Evolutionary conservation across 2,888 invertebrate genomes (phyloP), one percentile per base, ranked within the genome.

Genomic region (Julus scandinavius): DNA sequence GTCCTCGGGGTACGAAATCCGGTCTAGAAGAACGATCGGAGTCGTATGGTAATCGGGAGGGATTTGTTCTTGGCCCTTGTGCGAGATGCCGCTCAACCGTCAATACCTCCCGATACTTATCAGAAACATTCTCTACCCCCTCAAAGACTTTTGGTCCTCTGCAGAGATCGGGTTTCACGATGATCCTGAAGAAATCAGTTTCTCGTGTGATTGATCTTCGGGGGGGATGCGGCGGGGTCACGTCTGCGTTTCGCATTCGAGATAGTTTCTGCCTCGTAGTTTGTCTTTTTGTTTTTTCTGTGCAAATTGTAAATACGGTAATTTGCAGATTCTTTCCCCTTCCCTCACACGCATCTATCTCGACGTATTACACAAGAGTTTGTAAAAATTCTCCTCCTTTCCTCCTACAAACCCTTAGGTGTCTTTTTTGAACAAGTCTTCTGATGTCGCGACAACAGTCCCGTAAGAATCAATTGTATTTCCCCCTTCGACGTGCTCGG

Each of bases 301-400:
- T 63, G 63, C 63, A 63, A 63, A 63, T 63, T 63, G 63, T 63
- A 63, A 63, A 63, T 63, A 63, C 3, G n/a, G 63, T 63, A 63
- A 63, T 63, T 63, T 63, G 63, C 63, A n/a, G 17, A 63, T 63
- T 63, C 17, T 54, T 15, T 15, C 54, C 54, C 54, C 2, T 13
- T 15, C 63, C 63, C 3, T n/a, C 63, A 63, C 17, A n/a, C 41
- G 63, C 63, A 2, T 45, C 63, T 17, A 13, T n/a, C n/a, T n/a
- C n/a, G n/a, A 63, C 63, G 63, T 63, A 63, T 63, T n/a, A 63
- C 6, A 63, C 63, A n/a, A n/a, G n/a, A 17, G 63, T 63, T 63
- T n/a, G n/a, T 63, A 63, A 63, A n/a, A 63, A n/a, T 63, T 63
- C 63, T 1, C n/a, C n/a, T n/a, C 5, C n/a, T 63, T n/a, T 54